A percentile compares a stretch with the other conserved stretches of the same genome.
These are phyloP conservation scores for Mionectes olivaceus DNA, from an alignment of 2,797 vertebrate genomes.

Conservation along the genomic window DNA sequence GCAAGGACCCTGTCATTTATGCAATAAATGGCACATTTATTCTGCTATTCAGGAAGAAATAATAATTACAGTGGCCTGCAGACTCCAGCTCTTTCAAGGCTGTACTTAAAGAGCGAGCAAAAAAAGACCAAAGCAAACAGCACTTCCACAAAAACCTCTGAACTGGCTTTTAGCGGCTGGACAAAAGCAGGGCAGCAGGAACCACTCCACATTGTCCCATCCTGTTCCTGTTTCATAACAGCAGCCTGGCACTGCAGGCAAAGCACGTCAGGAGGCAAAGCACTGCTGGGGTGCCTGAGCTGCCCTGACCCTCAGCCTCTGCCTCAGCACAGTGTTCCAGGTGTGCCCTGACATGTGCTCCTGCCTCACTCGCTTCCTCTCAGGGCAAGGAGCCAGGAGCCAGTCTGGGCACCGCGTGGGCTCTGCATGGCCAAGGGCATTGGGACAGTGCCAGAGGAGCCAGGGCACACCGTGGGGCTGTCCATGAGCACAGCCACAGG, in stretches of 20 bases:
- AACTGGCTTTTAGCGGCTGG: slow-evolving; percentile 25
- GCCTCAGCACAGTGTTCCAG: not conserved
- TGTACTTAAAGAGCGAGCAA: slow-evolving; percentile 2
- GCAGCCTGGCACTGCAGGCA: not conserved
- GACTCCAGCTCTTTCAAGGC: not conserved
- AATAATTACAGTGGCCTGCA: slow-evolving; percentile 41
- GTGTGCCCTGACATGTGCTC: fast-evolving
- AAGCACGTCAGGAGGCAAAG: not conserved
- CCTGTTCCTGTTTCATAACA: not conserved
- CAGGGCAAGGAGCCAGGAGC: not conserved
- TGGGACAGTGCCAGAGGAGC: fast-evolving
- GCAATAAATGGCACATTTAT: slow-evolving; percentile 24
- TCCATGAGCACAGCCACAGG: fast-evolving
- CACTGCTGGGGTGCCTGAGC: not conserved
- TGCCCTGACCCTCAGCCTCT: not conserved
- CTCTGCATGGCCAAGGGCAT: fast-evolving
- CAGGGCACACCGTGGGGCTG: fast-evolving
- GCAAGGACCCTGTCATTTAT: slow-evolving; percentile 19
- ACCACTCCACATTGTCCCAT: not conserved
- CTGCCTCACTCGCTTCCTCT: fast-evolving
- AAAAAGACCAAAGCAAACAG: slow-evolving; percentile 33
- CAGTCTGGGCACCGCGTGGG: fast-evolving
- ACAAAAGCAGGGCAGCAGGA: not conserved
- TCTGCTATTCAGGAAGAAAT: slow-evolving; percentile 15
- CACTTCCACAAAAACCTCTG: not conserved